Conservation (phyloP, 2,797 vertebrate species). For the Echeneis naucrates region DNA sequence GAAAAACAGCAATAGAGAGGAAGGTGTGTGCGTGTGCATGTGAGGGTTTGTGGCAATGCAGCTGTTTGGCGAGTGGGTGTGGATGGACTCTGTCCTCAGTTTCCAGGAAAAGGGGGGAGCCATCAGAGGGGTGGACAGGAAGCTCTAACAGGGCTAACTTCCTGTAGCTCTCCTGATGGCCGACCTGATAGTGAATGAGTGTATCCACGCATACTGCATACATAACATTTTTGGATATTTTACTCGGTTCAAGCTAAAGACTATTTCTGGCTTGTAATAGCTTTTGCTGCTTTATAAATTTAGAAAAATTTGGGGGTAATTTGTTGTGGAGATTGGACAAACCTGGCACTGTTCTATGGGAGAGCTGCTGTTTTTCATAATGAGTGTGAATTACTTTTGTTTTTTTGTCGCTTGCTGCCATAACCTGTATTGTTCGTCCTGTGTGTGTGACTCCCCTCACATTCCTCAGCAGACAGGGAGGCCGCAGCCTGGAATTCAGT, state of each 20-base stretch:
- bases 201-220: constrained; percentile 17
- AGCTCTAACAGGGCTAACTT: constrained; percentile 83
- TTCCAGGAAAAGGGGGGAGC: constrained; percentile 85
- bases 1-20: constrained; percentile 42
- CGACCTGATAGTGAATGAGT: constrained; percentile 74
- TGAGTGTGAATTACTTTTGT: constrained; percentile 30
- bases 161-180: constrained; percentile 86
- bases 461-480: constrained; percentile 66
- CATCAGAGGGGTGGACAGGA: constrained; percentile 84
- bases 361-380: constrained; percentile 11
- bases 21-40: constrained; percentile 38
- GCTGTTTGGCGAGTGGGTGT: constrained; percentile 49
- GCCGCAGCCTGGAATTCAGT: constrained; percentile 33
- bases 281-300: constrained; percentile 35
- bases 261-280: constrained; percentile 31
- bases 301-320: constrained; percentile 25
- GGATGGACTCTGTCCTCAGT: constrained; percentile 69
- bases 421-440: constrained; percentile 77
- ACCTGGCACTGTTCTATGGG: background rate
- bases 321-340: background rate
- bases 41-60: constrained; percentile 45
- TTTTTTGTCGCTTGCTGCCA: constrained; percentile 63
- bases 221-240: constrained; percentile 41
- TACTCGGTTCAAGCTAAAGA: constrained; percentile 2
- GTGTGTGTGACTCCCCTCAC: constrained; percentile 71